Percentiles rank a stretch among this genome's conserved stretches.
These are phyloP conservation scores for Platorchestia sp. DNA, from an alignment of 1,140 invertebrate genomes.

Conservation along the genomic window DNA sequence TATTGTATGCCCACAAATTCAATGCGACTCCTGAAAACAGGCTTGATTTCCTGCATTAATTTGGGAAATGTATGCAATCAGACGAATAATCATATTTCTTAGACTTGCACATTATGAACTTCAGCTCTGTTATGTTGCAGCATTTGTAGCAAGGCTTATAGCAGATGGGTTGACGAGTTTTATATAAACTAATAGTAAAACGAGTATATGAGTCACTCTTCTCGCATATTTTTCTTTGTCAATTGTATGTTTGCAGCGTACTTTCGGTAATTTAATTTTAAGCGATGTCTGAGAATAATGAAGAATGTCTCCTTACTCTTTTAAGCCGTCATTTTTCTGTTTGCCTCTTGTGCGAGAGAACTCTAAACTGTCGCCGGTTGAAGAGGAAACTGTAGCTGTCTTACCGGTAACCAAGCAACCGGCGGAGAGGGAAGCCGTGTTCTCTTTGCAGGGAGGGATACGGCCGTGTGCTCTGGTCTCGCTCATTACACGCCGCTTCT, in stretches of 20 bases:
- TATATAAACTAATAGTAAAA: neutral
- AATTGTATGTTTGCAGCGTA: neutral
- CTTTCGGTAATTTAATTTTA: neutral
- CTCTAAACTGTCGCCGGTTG: conserved; percentile 15
- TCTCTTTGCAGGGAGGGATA: neutral
- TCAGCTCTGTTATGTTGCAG: neutral
- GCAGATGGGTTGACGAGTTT: neutral
- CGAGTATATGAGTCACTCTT: neutral
- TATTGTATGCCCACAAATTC: neutral
- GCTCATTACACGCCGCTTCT: neutral
- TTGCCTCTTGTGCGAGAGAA: neutral
- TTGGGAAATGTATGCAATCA: no score
- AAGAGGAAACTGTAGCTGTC: conserved; percentile 38
- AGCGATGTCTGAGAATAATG: neutral
- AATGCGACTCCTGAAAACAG: neutral
- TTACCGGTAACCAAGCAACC: conserved; percentile 37
- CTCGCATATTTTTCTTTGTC: neutral
- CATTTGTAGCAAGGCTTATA: neutral
- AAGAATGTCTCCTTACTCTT: neutral
- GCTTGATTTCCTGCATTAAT: neutral
- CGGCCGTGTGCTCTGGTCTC: neutral
- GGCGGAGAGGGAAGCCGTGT: neutral
- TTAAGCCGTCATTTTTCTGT: neutral
- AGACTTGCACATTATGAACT: neutral
- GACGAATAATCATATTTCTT: neutral